These are phyloP conservation scores for Catostylus mosaicus DNA, from an alignment of 30 jellyfish, hydroid and myxozoan species.

Conservation along the genomic window DNA sequence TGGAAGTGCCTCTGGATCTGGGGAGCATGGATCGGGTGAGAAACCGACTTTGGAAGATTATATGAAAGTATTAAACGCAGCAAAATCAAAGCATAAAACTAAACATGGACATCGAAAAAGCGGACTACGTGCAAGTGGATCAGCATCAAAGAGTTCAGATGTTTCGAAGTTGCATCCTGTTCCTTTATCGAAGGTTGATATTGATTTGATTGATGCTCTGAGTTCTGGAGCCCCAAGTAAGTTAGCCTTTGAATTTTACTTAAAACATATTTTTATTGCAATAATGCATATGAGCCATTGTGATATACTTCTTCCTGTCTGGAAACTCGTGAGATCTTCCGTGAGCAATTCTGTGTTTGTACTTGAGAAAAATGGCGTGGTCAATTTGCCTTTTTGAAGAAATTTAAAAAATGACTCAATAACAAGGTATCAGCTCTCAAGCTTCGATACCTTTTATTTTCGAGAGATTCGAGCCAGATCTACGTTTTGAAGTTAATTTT, in stretches of 20 bases:
- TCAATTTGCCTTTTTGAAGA: no score
- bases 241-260: neutral
- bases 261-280: neutral
- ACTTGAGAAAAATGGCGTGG: no score
- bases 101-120: conserved; percentile 33
- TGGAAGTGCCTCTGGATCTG: conserved; percentile 68
- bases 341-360: no score
- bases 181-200: conserved; percentile 79
- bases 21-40: conserved; percentile 48
- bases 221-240: conserved; percentile 80
- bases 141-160: conserved; percentile 41
- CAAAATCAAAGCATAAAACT: conserved; percentile 1
- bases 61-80: conserved; percentile 1
- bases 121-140: neutral
- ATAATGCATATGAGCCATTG: no score
- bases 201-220: conserved; percentile 73
- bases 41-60: neutral
- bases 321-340: no score
- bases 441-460: no score
- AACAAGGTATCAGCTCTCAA: no score
- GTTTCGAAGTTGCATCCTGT: conserved; percentile 56
- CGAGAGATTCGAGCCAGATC: no score
- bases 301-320: no score
- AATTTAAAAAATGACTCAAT: no score
- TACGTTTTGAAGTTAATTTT: no score